Base-by-base conservation (phyloP, 2,888 invertebrate genomes). In the Taphrorychus bicolor region DNA sequence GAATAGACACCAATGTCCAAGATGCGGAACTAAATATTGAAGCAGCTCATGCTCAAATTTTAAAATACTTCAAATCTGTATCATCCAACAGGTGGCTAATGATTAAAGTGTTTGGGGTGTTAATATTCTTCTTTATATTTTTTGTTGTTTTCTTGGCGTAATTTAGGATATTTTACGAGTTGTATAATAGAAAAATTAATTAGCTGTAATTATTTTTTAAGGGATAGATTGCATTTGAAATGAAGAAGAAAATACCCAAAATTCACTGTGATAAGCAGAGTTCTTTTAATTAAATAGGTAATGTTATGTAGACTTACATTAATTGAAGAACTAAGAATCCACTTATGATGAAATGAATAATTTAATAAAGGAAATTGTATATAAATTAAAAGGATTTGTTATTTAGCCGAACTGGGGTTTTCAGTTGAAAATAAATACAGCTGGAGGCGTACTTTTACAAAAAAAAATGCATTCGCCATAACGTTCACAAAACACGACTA, bases 111-210 rank as follows among this genome's bases (percentile, higher is more conserved):
- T 99, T 99, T 84, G 98, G 93, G 59, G 95, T 99, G 70, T 87
- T 99, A 61, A 97, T 99, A 87, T 93, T 98, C 80, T 99, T 99
- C 87, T 99, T 99, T 82, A 92, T 99, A 83, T 95, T 99, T 82
- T 99, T 99, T 86, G 93, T 99, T 80, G 91, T 99, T 75, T 97
- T 99, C 84, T 87, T 98, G 87, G 94, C 97, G 77, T 82, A 79
- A 49, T n/a, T n/a, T n/a, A n/a, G 41, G 22, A 16, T 3, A n/a
- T 52, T 40, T 52, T 41, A 41, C 11, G 1, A 32, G 32, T 32
- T 11, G 1, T 3, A n/a, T n/a, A n/a, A 18, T 48, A n/a, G 24
- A 40, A 18, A 22, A 16, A 42, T 53, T 3, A 32, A 42, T 42
- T 53, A 40, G 22, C 24, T 54, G 5, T 11, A 52, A 21, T 5